Base-by-base conservation (phyloP, 2,888 invertebrate genomes). In the Lasius fuliginosus region DNA sequence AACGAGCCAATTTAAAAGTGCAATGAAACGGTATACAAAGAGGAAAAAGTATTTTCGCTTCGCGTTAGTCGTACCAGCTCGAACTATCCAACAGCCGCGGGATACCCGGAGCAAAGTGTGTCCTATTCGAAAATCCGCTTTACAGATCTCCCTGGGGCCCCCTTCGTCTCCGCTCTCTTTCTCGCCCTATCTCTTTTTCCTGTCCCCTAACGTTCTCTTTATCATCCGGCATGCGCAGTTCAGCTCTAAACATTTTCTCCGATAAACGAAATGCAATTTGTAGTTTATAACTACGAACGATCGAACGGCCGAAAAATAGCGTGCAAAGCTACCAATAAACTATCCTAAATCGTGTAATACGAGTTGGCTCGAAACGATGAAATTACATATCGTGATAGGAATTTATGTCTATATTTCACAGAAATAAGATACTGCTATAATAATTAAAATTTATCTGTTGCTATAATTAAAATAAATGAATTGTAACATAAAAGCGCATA, bases 1-100 rank as follows among this genome's bases (percentile, higher is more conserved):
- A 82, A 77, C 74, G 77, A 82, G 82, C 83, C 75, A 89, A 89
- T 89, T 89, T 82, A 79, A 89, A 82, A 60, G 87, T 84, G 84
- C 82, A 85, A 87, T 75, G 79, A 33, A 83, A 77, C 12, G 46
- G 79, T 82, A 60, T 68, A 83, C 58, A 67, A 77, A 77, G 83
- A 77, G 65, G 67, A 73, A 83, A 77, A 89, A 76, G 84, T 83
- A 86, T 74, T 85, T 85, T 83, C 77, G 73, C 82, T 76, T 84
- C 74, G 53, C 76, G 65, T 83, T 82, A 84, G 87, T 53, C 75
- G 62, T 40, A 68, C 81, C 23, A 77, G 40, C 77, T 62, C 23
- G 27, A 40, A 53, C 71, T 64, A 79, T 81, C 68, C 46, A 65
- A 82, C 82, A 85, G 82, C 82, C 56, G 18, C 65, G 69, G 71